Base-by-base conservation (phyloP, 2,888 invertebrate genomes). In the Tetranychus truncatus region DNA sequence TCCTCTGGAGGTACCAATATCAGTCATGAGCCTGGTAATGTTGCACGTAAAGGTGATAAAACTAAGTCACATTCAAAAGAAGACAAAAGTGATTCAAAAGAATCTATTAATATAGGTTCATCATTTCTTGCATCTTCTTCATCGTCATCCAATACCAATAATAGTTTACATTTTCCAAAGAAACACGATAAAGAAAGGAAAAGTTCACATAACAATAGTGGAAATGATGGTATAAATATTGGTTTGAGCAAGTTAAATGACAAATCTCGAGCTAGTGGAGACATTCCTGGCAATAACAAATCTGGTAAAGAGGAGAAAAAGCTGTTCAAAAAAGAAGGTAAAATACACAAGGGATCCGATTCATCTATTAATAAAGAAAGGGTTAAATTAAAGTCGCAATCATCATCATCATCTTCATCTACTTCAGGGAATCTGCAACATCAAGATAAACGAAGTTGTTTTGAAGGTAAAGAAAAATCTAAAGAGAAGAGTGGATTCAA, bases 371-470 rank as follows among this genome's bases (percentile, higher is more conserved):
- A 66, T 24, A 55, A 66, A 20, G 73, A 73, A n/a, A 66, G 20
- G 65, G n/a, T 72, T 45, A 45, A 72, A 72, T 18, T 45, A 45
- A 72, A 45, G 45, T 20, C 20, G 11, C 20, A 67, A 67, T 67
- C 67, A 24, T 21, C 20, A 67, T 67, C 67, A 67, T 67, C 67
- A 24, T 21, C 20, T 18, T 67, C 67, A n/a, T 67, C 67, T 21
- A n/a, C 20, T 55, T 55, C 7, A 55, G 21, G 34, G 21, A 24
- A 8, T 11, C 21, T 69, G 11, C 69, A 20, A 20, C 69, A 45
- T 72, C 11, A 7, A 20, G 34, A 24, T 11, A 72, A 79, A 78
- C 71, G 77, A 72, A 77, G 79, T 78, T 74, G 77, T 76, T 77
- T 45, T 18, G 34, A 77, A 55, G 76, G 78, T 77, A 77, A 76